Evolutionary conservation across 2,888 invertebrate species (phyloP).

Genomic region (Arctia plantaginis): DNA sequence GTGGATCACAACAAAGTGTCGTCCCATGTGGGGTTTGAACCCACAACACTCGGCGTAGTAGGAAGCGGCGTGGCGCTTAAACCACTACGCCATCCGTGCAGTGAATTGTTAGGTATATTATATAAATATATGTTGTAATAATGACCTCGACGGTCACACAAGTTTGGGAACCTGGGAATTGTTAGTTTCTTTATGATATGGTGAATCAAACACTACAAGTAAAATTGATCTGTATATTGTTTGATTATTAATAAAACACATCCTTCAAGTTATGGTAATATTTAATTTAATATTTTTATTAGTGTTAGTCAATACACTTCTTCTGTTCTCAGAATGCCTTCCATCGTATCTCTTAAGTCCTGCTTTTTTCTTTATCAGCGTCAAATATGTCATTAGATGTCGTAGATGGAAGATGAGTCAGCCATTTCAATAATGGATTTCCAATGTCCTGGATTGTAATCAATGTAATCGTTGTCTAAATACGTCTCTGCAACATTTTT

Average conservation of each 20-base stretch:
- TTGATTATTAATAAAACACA: not conserved
- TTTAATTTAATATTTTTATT: not conserved
- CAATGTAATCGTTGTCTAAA: constrained; percentile 71
- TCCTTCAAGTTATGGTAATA: too few species aligned
- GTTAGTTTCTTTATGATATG: not conserved
- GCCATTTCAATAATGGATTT: constrained; percentile 37
- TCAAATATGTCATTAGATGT: constrained; percentile 21
- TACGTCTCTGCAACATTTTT: constrained; percentile 62
- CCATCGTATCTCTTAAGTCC: not conserved
- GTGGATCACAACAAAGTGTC: too few species aligned
- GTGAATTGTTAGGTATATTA: too few species aligned
- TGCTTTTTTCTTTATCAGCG: not conserved
- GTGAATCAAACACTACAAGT: not conserved
- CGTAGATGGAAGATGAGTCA: constrained; percentile 31
- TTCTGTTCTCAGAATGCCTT: not conserved
- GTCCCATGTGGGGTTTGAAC: too few species aligned
- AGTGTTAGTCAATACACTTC: not conserved
- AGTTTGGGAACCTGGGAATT: too few species aligned
- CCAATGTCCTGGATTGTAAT: constrained; percentile 65
- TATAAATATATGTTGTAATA: too few species aligned
- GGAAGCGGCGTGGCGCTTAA: too few species aligned
- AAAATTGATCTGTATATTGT: not conserved
- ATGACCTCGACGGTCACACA: not conserved
- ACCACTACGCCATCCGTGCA: too few species aligned
- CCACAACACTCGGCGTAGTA: too few species aligned